Evolutionary conservation across 2,113 vertebrate species (phyloP).

Genomic region (Amphilophus citrinellus): DNA sequence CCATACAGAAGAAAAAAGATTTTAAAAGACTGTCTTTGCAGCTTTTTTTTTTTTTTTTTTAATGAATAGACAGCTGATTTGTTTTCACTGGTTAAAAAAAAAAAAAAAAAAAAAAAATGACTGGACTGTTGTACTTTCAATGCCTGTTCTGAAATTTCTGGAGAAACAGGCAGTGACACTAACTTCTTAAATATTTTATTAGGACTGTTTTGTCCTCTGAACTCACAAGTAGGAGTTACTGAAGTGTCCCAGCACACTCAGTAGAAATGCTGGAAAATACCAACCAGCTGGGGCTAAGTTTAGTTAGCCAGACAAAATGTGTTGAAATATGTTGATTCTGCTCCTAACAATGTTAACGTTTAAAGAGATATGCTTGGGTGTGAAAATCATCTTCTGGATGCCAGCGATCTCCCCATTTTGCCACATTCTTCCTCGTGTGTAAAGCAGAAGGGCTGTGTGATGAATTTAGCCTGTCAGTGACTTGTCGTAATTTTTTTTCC

Average conservation of each 20-base stretch:
- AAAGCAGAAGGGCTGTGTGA: slow-evolving; percentile 16
- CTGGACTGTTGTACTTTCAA: neutral
- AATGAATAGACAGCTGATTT: neutral
- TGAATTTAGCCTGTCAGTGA: slow-evolving; percentile 46
- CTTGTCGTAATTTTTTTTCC: slow-evolving; percentile 15
- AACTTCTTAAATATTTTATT: slow-evolving; percentile 24
- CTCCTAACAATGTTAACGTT: neutral
- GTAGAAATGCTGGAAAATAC: neutral
- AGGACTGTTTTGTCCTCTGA: slow-evolving; percentile 28
- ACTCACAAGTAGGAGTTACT: neutral
- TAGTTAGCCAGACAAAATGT: neutral
- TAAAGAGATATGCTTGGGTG: slow-evolving; percentile 15
- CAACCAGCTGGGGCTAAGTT: neutral
- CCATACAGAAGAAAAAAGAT: neutral
- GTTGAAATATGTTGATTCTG: neutral
- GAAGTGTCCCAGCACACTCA: neutral
- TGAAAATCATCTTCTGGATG: neutral
- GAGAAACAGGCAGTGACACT: neutral
- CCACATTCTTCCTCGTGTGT: slow-evolving; percentile 14
- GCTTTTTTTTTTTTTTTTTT: neutral
- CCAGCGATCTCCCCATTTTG: slow-evolving; percentile 13
- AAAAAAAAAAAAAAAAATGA: too few species aligned
- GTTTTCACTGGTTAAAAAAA: neutral
- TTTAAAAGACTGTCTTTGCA: neutral
- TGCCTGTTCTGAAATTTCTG: neutral